Percentiles rank a stretch among this genome's conserved stretches.
Conservation (phyloP, 2,113 vertebrate genomes). For the Vulpes ferrilata region DNA sequence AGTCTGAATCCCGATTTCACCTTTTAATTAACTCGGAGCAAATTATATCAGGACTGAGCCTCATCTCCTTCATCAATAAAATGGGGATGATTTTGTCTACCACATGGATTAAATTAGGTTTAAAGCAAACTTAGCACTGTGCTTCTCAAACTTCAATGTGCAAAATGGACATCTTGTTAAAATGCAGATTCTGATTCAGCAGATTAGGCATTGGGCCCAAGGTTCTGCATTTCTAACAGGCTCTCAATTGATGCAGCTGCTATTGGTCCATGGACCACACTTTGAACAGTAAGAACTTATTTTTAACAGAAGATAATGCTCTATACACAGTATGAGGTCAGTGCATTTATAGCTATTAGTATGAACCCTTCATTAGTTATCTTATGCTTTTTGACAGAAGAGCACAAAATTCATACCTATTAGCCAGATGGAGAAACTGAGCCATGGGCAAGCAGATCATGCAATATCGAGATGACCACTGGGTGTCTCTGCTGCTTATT, state of each 20-base stretch:
- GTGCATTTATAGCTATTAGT: neutral
- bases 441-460: neutral
- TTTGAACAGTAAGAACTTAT: neutral
- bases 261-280: neutral
- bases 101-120: neutral
- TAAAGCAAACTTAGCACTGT: neutral
- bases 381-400: neutral
- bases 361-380: neutral
- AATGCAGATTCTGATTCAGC: neutral
- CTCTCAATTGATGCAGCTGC: neutral
- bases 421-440: slow-evolving; percentile 15
- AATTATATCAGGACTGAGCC: neutral
- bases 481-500: neutral
- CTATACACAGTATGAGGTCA: neutral
- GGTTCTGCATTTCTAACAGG: neutral
- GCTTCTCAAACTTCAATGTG: neutral
- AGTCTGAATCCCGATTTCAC: neutral
- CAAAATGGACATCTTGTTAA: neutral
- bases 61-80: neutral
- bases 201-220: neutral
- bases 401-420: neutral
- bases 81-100: neutral
- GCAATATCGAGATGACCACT: neutral
- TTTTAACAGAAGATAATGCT: neutral
- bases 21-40: neutral